A percentile compares a stretch with the other conserved stretches of the same genome.
Conservation (phyloP, 1,140 invertebrate genomes). For the Bombus balteatus region DNA sequence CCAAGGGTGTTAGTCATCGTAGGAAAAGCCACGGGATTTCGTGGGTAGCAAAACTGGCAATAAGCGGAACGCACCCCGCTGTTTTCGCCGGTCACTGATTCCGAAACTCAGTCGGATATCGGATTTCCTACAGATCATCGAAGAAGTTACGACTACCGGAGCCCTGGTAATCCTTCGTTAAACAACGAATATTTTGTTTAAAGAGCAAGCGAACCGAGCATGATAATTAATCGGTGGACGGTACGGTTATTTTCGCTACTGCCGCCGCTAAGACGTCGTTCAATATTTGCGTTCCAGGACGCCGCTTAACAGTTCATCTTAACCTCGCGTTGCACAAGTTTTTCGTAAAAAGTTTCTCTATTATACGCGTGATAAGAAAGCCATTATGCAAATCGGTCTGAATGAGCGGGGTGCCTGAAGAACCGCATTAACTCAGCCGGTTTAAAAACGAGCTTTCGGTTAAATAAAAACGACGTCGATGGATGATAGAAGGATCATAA, state of each 20-base stretch:
- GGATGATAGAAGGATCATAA: neutral
- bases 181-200: slow-evolving; percentile 21
- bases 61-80: slow-evolving; percentile 53
- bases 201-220: neutral
- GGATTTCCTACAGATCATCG: slow-evolving; percentile 27
- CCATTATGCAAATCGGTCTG: slow-evolving; percentile 5
- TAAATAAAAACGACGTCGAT: neutral
- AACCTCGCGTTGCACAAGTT: neutral
- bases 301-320: neutral
- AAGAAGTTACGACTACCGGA: neutral
- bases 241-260: neutral
- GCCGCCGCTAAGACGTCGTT: neutral
- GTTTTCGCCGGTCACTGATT: neutral
- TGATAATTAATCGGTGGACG: neutral
- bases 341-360: neutral
- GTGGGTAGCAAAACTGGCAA: slow-evolving; percentile 33
- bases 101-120: neutral
- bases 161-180: slow-evolving; percentile 11
- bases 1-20: slow-evolving; percentile 49
- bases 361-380: slow-evolving; percentile 8
- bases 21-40: slow-evolving; percentile 37
- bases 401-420: neutral
- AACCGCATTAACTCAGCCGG: neutral
- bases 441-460: neutral
- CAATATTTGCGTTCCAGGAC: slow-evolving; percentile 1